Evolutionary conservation across 2,888 invertebrate genomes (phyloP), one percentile per base, ranked within the genome.

Genomic region (Epistrophella euchroma): DNA sequence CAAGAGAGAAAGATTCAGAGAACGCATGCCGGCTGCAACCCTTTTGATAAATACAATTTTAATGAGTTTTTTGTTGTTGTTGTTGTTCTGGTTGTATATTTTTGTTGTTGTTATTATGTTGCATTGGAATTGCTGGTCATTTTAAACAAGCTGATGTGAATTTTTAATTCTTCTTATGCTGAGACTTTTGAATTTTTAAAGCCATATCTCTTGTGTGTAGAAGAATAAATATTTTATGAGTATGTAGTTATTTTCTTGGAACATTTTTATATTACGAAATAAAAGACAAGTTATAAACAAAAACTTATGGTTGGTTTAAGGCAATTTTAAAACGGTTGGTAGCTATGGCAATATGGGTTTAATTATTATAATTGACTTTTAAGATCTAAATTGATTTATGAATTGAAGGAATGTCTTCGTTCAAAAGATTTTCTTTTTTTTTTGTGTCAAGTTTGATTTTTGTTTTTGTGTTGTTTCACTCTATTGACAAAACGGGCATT

Each of bases 141-240:
- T 84, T 84, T 76, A 45, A 85, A 73, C 71, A 85, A 80, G 75
- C 75, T 77, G 77, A 85, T 70, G 81, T 77, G 73, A 81, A 77
- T 86, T 81, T 81, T 81, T 73, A 76, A 77, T 77, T 81, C 76
- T 72, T 17, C 55, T 7, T 47, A 47, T 25, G 22, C 13, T 22
- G 5, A 28, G 19, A n/a, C 32, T 19, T 25, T 28, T 47, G 28
- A 66, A 56, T 50, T 25, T 37, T 55, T n/a, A 28, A 66, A 70
- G 22, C 35, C 52, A 62, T 62, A 43, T 52, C 47, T 76, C 52
- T 60, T 13, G 6, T 25, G 17, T 47, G 11, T 17, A 43, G 9
- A 43, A 58, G 43, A 77, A 72, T 47, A 50, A 35, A 68, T 77
- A 78, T 78, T 83, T 83, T 60, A 83, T 37, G 73, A 73, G 43